phyloP scores from a whole-genome alignment of 1,140 invertebrate species.

The Scaptomyza montana region DNA sequence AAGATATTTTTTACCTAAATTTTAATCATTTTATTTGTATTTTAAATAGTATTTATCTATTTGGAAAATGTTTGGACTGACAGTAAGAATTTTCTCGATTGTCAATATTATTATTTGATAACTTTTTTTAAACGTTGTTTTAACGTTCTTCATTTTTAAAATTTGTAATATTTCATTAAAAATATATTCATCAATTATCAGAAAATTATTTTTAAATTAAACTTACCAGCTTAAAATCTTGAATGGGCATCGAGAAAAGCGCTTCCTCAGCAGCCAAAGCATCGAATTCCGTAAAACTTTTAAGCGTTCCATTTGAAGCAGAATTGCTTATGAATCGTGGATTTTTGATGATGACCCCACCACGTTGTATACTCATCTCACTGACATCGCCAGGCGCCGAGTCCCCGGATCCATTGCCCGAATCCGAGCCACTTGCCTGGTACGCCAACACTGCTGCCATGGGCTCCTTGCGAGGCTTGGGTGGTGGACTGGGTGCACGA shows the following conservation, averaged over 20 bases:
- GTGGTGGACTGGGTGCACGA: slow-evolving; percentile 86
- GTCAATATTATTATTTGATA: too few relatives aligned
- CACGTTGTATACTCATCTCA: slow-evolving; percentile 80
- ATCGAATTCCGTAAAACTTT: slow-evolving; percentile 87
- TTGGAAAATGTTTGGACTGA: too few relatives aligned
- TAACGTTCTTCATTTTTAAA: too few relatives aligned
- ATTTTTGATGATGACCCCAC: slow-evolving; percentile 86
- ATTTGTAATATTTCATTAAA: too few relatives aligned
- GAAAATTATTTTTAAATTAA: too few relatives aligned
- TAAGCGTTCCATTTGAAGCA: slow-evolving; percentile 86
- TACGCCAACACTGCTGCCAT: slow-evolving; percentile 86
- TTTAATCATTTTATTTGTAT: too few relatives aligned
- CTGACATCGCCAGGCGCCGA: slow-evolving; percentile 88
- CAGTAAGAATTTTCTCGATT: too few relatives aligned
- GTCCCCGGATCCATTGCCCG: slow-evolving; percentile 93
- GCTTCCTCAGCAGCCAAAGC: slow-evolving; percentile 87
- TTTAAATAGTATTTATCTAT: too few relatives aligned
- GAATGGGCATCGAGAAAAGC: slow-evolving; percentile 86
- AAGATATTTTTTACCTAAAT: too few relatives aligned
- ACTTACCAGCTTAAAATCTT: slow-evolving; percentile 84
- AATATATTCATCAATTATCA: too few relatives aligned
- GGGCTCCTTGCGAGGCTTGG: slow-evolving; percentile 87
- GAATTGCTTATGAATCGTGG: slow-evolving; percentile 85
- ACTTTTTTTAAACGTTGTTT: too few relatives aligned
- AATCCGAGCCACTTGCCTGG: slow-evolving; percentile 93